phyloP scores from a whole-genome alignment of 1,140 invertebrate species.

The Polypedilum pembai region DNA sequence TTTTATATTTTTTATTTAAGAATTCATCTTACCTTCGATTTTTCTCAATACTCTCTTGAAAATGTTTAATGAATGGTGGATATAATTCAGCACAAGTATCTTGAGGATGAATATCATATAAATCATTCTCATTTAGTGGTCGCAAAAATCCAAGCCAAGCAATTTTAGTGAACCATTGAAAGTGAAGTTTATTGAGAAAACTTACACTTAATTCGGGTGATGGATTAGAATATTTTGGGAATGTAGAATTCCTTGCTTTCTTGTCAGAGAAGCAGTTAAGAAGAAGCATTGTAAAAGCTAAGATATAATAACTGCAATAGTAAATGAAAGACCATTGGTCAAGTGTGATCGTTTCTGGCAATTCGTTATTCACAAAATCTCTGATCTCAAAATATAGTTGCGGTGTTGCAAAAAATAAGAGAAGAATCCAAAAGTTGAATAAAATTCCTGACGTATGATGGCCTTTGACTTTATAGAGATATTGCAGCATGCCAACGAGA shows the following conservation, averaged over 20 bases:
- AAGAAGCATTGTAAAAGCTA: slow-evolving; percentile 60
- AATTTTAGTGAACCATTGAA: slow-evolving; percentile 80
- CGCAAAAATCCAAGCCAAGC: slow-evolving; percentile 70
- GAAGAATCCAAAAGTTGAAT: slow-evolving; percentile 75
- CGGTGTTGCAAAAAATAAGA: slow-evolving; percentile 57
- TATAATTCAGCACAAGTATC: slow-evolving; percentile 68
- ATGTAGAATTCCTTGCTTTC: slow-evolving; percentile 56
- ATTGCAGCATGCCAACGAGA: slow-evolving; percentile 56
- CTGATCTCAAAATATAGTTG: slow-evolving; percentile 59
- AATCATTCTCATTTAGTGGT: slow-evolving; percentile 64
- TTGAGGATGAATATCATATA: slow-evolving; percentile 78
- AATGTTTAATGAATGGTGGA: slow-evolving; percentile 75
- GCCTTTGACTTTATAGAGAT: slow-evolving; percentile 69
- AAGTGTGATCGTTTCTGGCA: background rate
- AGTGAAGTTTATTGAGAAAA: slow-evolving; percentile 74
- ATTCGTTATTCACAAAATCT: slow-evolving; percentile 32
- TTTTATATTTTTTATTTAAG: background rate
- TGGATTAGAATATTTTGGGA: slow-evolving; percentile 56
- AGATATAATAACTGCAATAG: slow-evolving; percentile 68
- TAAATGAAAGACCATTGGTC: slow-evolving; percentile 56
- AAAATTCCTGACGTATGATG: slow-evolving; percentile 71
- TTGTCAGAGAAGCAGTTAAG: slow-evolving; percentile 72
- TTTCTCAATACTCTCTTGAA: slow-evolving; percentile 52
- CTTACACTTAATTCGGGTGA: slow-evolving; percentile 76
- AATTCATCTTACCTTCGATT: slow-evolving; percentile 44